Evolutionary conservation across 2,113 vertebrate genomes (phyloP).

Genomic region (Aspiorhynchus laticeps): DNA sequence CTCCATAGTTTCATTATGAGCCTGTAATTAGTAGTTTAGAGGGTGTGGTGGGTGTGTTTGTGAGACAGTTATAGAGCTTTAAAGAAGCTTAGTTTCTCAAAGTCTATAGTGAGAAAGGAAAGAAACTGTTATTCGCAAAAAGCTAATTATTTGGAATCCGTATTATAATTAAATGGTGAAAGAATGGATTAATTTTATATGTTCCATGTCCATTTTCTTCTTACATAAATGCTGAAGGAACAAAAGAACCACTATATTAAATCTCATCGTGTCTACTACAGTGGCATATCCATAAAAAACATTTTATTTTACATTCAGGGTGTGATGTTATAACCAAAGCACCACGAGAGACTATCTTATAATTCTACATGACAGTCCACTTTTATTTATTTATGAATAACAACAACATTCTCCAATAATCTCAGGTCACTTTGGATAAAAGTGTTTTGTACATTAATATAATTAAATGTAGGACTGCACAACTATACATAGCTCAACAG

Average conservation of each 20-base stretch:
- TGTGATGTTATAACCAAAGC: background rate
- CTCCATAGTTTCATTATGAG: conserved; percentile 75
- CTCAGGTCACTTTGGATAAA: background rate
- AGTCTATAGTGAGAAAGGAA: conserved; percentile 3
- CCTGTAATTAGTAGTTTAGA: conserved; percentile 74
- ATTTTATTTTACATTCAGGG: background rate
- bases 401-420: background rate
- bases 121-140: background rate
- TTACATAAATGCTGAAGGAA: background rate
- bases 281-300: background rate
- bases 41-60: background rate
- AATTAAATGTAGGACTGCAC: no score
- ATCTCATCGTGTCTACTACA: background rate
- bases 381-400: background rate
- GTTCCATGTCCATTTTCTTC: background rate
- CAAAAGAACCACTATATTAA: background rate
- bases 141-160: conserved; percentile 1
- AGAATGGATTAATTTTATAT: background rate
- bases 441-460: no score
- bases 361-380: background rate
- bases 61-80: conserved; percentile 18
- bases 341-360: background rate
- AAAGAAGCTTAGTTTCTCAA: conserved; percentile 26
- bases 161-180: conserved; percentile 6
- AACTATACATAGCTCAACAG: no score